Percentiles rank a stretch among this genome's conserved stretches.
Evolutionary conservation across 2,797 vertebrate species (phyloP).

Genomic region (Liparis tanakae): DNA sequence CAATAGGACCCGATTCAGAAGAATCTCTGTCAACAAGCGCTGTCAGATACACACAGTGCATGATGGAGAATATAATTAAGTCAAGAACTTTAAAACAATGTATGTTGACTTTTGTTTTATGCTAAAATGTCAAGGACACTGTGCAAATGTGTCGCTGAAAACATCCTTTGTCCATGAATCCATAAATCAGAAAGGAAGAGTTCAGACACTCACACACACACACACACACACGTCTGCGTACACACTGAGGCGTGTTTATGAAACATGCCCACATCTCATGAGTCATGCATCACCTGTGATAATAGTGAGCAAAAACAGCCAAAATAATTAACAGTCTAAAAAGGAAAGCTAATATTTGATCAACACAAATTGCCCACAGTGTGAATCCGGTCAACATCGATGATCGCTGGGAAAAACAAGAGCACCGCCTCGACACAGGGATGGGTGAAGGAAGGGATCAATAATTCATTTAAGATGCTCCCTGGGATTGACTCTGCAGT

Average conservation of each 20-base stretch:
- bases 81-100: constrained; percentile 36
- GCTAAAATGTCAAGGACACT: constrained; percentile 52
- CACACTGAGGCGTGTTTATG: constrained; percentile 39
- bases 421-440: constrained; percentile 72
- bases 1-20: constrained; percentile 54
- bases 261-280: constrained; percentile 20
- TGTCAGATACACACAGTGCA: constrained; percentile 48
- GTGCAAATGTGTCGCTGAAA: constrained; percentile 62
- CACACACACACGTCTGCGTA: not conserved
- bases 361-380: constrained; percentile 64
- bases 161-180: constrained; percentile 6
- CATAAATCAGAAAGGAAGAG: constrained; percentile 51
- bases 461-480: constrained; percentile 87
- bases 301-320: constrained; percentile 55
- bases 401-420: constrained; percentile 69
- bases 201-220: constrained; percentile 2
- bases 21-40: constrained; percentile 49
- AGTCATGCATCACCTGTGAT: constrained; percentile 51
- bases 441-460: constrained; percentile 85
- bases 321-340: constrained; percentile 73
- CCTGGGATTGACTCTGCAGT: constrained; percentile 74
- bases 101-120: constrained; percentile 39
- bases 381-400: constrained; percentile 73
- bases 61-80: constrained; percentile 75
- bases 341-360: constrained; percentile 76